Conservation (phyloP, 2,888 invertebrate genomes). For the Linnaemya tessellans region DNA sequence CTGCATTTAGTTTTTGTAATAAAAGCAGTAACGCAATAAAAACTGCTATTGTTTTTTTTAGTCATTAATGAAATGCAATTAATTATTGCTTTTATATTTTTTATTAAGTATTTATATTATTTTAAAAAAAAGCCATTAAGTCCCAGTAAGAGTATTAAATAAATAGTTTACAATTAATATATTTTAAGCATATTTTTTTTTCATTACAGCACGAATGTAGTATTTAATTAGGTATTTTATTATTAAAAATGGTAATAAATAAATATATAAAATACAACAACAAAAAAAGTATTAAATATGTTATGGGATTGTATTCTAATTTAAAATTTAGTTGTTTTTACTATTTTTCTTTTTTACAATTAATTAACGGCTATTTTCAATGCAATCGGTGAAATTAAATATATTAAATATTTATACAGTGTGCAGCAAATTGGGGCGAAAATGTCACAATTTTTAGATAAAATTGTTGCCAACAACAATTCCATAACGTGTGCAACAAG, state of each 20-base stretch:
- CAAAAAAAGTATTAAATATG: background rate
- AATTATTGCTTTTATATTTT: background rate
- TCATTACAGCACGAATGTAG: background rate
- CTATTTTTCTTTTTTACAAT: background rate
- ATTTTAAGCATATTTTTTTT: background rate
- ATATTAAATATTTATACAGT: background rate
- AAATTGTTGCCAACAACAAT: too few relatives aligned
- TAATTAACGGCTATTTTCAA: background rate
- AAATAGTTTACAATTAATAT: background rate
- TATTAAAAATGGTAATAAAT: background rate
- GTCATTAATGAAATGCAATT: background rate
- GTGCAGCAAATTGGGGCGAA: too few relatives aligned
- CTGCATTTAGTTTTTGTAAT: background rate
- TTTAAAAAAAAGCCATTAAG: background rate
- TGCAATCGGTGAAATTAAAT: background rate
- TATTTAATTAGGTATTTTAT: background rate
- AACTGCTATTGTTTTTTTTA: background rate
- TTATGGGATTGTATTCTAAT: background rate
- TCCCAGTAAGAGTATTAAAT: background rate
- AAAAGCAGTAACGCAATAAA: background rate
- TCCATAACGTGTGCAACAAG: too few relatives aligned
- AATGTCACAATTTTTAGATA: too few relatives aligned
- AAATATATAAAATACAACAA: background rate
- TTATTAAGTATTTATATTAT: background rate
- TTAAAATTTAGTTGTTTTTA: background rate